Base-by-base conservation (phyloP, 2,113 vertebrate species). In the Rhinopomastus cyanomelas region DNA sequence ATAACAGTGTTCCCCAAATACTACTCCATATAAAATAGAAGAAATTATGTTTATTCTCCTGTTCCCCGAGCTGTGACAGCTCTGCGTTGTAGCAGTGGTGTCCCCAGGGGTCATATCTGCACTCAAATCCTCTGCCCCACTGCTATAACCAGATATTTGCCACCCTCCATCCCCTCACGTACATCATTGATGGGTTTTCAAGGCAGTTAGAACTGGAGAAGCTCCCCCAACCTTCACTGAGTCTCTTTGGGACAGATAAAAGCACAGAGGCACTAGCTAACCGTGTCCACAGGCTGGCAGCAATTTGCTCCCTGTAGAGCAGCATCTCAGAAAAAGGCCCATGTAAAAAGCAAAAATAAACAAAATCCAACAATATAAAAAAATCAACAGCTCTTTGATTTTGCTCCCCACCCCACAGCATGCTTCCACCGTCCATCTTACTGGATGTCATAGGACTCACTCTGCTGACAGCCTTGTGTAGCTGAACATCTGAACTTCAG, bases 251-350 rank as follows among this genome's bases (percentile, higher is more conserved):
- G 60, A 69, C 15, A 23, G 19, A 44, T 2, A 17, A 17, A 69
- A 69, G 44, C 15, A 30, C 3, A 11, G 67, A 65, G 29, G 27
- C 64, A 42, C 36, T 9, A 55, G 51, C 36, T 36, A n/a, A 17
- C 30, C 2, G 0, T 17, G 39, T 9, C 44, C 1, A 0, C 2
- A 11, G 39, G 36, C 60, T 36, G 10, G 53, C 55, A 79, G 53
- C 10, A 8, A 14, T 26, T 56, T 29, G 18, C 25, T 12, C 8
- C 46, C 36, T 27, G 53, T 34, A 64, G 42, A 55, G 66, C 62
- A 87, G 53, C 3, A 5, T 8, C 6, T 34, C 32, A 25, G 29
- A n/a, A 26, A 66, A 72, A 79, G 11, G 3, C 46, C 29, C 30
- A 12, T 56, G 44, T 7, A 48, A 49, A 62, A 72, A 39, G 44